Evolutionary conservation across 2,113 vertebrate species (phyloP).

Genomic region (Tautogolabrus adspersus): DNA sequence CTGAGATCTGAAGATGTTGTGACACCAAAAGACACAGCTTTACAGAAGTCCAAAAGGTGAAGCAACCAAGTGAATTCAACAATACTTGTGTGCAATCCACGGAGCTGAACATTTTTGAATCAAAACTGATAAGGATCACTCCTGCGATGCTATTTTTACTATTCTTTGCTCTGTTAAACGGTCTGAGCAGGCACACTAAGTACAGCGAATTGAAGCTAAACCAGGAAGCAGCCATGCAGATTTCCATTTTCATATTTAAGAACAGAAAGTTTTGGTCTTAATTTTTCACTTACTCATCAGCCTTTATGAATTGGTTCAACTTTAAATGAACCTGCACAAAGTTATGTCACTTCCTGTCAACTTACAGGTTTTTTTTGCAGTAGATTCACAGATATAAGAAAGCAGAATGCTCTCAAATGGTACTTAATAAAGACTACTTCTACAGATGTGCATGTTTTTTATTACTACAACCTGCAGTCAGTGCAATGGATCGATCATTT

Average conservation of each 20-base stretch:
- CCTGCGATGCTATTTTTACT: neutral
- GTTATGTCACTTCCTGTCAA: neutral
- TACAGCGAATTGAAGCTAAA: neutral
- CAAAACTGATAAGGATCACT: neutral
- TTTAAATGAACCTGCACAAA: neutral
- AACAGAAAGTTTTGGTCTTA: neutral
- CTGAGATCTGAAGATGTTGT: neutral
- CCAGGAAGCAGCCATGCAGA: conserved; percentile 14
- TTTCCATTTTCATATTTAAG: neutral
- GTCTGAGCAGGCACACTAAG: neutral
- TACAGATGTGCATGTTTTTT: too few species aligned
- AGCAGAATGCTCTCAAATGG: neutral
- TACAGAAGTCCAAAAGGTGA: neutral
- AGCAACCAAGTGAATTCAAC: neutral
- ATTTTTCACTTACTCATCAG: conserved; percentile 25
- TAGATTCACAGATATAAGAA: neutral
- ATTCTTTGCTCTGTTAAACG: neutral
- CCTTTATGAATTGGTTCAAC: neutral
- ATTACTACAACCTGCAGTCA: too few species aligned
- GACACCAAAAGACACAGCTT: neutral
- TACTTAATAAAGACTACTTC: too few species aligned
- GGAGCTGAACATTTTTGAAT: neutral
- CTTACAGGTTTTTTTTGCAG: neutral
- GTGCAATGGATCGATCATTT: too few species aligned
- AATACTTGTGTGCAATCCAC: too few species aligned